Evolutionary conservation across 2,888 invertebrate species (phyloP).

Genomic region (Himalopsyche anomala): DNA sequence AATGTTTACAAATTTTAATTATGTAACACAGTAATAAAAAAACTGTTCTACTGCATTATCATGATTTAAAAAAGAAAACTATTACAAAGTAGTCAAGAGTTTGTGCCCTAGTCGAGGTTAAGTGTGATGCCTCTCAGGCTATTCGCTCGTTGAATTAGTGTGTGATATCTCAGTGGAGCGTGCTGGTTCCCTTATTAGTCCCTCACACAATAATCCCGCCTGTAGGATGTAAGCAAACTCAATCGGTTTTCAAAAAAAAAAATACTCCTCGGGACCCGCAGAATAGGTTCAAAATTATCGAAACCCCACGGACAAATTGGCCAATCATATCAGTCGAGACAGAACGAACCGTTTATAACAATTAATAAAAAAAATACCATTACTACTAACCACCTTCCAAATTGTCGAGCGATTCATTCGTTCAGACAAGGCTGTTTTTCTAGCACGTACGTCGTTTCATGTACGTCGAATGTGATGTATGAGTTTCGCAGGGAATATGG

Average conservation of each 20-base stretch:
- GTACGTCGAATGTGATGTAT: constrained; percentile 37
- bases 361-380: constrained; percentile 37
- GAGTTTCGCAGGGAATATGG: background rate
- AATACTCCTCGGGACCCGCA: constrained; percentile 68
- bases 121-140: constrained; percentile 36
- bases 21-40: too few relatives aligned
- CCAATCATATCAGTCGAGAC: constrained; percentile 57
- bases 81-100: constrained; percentile 1
- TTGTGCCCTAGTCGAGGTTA: constrained; percentile 45
- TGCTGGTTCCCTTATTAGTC: constrained; percentile 64
- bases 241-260: constrained; percentile 65
- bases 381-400: constrained; percentile 57
- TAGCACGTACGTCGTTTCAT: constrained; percentile 74
- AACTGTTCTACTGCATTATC: too few relatives aligned
- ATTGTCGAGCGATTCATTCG: constrained; percentile 65
- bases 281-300: constrained; percentile 74
- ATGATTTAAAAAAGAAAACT: background rate
- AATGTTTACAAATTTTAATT: too few relatives aligned
- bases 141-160: constrained; percentile 49
- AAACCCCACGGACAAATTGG: constrained; percentile 60
- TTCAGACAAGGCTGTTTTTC: constrained; percentile 82
- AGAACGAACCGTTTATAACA: constrained; percentile 50
- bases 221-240: constrained; percentile 61
- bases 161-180: constrained; percentile 65
- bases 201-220: constrained; percentile 61